Base-by-base conservation (phyloP, 2,113 vertebrate species). In the Notarius quadriscutis region DNA sequence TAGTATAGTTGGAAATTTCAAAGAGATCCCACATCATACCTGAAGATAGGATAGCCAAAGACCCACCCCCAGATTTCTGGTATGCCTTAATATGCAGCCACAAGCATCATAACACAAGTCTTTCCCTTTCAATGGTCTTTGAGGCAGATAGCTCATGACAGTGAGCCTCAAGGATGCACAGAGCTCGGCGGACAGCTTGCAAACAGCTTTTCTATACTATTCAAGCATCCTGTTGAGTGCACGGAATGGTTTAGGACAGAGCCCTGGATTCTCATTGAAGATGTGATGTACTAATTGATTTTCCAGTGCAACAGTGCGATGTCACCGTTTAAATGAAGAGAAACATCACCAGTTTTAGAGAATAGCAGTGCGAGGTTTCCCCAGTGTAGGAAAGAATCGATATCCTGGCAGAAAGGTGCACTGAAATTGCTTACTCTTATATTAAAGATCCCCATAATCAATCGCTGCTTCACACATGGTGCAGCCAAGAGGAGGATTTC, bases 391-490 rank as follows among this genome's bases (percentile, higher is more conserved):
- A 92, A 93, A 91, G 67, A 93, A 94, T 95, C 92, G 90, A 93
- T 94, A 93, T 74, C 86, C 58, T 75, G 89, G 51, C 91, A 69
- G 84, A 90, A 92, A 74, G 48, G 93, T 91, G 57, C 89, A 41
- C 87, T 57, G 92, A 94, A 95, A 94, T 92, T 92, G 94, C 94
- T 95, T 93, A 94, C 93, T 94, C 92, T 92, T 92, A 62, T 91
- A 93, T 93, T 93, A 92, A 90, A 93, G 88, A 91, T 92, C 87
- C 91, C 90, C 87, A 90, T 93, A 93, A 94, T 95, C 93, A 95
- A 93, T 95, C 91, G 90, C 78, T 89, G 89, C 88, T 86, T n/a
- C 41, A 27, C 15, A 78, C 27, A 88, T 89, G 89, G 91, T 91
- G 90, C 90, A 92, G 92, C 92, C 90, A 89, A 93, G 93, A 89